Conservation (phyloP, 1,140 invertebrate species). For the Scaptodrosophila lebanonensis region DNA sequence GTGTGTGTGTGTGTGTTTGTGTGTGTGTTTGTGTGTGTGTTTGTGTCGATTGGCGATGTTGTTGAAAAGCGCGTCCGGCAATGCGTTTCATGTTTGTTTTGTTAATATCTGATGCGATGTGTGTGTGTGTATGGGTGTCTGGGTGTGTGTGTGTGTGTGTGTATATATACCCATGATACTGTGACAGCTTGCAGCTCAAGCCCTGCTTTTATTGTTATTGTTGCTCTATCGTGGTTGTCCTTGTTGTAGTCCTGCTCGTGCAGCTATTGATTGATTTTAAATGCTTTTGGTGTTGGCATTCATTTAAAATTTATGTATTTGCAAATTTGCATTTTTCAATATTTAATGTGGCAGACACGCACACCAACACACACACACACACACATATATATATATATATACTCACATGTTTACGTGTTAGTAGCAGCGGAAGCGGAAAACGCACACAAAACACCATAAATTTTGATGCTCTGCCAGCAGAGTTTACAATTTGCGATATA, state of each 20-base stretch:
- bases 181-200: no score
- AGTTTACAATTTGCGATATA: no score
- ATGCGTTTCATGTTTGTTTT: neutral
- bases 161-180: no score
- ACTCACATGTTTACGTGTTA: neutral
- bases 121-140: neutral
- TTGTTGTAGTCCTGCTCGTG: neutral
- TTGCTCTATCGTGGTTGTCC: conserved; percentile 13
- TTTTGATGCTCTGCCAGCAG: no score
- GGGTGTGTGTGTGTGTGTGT: no score
- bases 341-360: conserved; percentile 54
- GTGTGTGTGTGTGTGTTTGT: no score
- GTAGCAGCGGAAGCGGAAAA: neutral
- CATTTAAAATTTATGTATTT: conserved; percentile 66
- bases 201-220: conserved; percentile 8
- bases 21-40: no score
- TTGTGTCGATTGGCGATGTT: no score
- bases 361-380: neutral
- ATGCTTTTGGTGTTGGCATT: conserved; percentile 64
- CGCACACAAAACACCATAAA: no score
- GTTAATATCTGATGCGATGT: no score
- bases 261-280: conserved; percentile 64
- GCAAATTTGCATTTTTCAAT: conserved; percentile 69
- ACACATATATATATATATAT: neutral
- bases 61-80: no score